A percentile compares a stretch with the other conserved stretches of the same genome.
Evolutionary conservation across 2,113 vertebrate genomes (phyloP).

Genomic region (Craseonycteris thonglongyai): DNA sequence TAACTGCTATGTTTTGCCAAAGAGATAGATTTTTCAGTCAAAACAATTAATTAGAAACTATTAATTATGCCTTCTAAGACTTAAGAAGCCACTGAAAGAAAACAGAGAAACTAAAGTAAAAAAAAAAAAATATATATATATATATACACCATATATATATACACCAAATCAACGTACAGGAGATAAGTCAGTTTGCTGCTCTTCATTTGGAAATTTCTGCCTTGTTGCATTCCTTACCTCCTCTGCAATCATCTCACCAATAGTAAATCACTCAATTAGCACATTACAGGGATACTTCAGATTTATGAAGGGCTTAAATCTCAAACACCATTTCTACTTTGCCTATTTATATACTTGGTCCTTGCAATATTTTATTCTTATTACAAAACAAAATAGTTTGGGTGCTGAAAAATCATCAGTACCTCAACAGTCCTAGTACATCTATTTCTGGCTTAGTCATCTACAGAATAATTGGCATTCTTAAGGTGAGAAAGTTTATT

Average conservation of each 20-base stretch:
- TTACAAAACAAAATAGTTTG: slow-evolving; percentile 38
- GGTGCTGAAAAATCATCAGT: slow-evolving; percentile 34
- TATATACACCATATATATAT: no score
- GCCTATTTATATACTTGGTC: slow-evolving; percentile 8
- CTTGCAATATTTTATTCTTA: slow-evolving; percentile 54
- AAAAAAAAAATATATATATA: no score
- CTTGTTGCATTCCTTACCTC: background rate
- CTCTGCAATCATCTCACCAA: background rate
- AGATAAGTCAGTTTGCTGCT: background rate
- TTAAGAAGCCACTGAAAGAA: background rate
- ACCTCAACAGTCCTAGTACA: background rate
- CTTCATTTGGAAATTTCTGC: background rate
- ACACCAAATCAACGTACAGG: background rate
- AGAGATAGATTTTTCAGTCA: slow-evolving; percentile 34
- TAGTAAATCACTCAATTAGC: background rate
- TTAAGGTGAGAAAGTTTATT: slow-evolving; percentile 36
- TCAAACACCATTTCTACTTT: slow-evolving; percentile 29
- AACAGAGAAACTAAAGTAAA: background rate
- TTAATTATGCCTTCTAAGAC: slow-evolving; percentile 43
- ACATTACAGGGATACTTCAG: background rate
- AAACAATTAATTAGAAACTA: slow-evolving; percentile 68
- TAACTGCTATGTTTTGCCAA: slow-evolving; percentile 47
- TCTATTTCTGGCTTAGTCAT: slow-evolving; percentile 34
- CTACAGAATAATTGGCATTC: slow-evolving; percentile 40
- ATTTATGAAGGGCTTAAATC: slow-evolving; percentile 47